Evolutionary conservation across 1,140 invertebrate genomes (phyloP).

Genomic region (Laupala kohalensis): DNA sequence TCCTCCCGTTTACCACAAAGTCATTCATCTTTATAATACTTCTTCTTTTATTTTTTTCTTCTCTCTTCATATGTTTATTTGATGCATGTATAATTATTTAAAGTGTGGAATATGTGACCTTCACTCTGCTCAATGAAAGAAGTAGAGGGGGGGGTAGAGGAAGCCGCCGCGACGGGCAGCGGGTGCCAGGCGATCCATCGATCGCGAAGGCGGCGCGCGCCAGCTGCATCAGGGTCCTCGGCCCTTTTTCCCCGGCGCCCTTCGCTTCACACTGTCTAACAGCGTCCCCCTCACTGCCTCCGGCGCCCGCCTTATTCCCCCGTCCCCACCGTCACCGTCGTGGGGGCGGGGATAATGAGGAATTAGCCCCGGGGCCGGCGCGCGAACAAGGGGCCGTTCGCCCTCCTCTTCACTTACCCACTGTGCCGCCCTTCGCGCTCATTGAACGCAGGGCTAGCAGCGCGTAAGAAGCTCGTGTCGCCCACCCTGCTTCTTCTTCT

Average conservation of each 20-base stretch:
- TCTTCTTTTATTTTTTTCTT: too few relatives aligned
- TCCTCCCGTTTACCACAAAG: too few relatives aligned
- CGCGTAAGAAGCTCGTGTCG: neutral
- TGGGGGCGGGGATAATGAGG: neutral
- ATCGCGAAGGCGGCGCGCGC: neutral
- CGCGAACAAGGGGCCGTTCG: neutral
- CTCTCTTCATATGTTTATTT: too few relatives aligned
- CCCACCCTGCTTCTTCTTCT: neutral
- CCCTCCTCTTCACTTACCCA: too few relatives aligned
- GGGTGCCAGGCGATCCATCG: neutral
- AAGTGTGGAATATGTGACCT: too few relatives aligned
- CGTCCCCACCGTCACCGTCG: too few relatives aligned
- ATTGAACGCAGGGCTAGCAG: neutral
- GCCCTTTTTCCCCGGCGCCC: too few relatives aligned
- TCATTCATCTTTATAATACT: too few relatives aligned
- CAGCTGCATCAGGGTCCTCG: neutral
- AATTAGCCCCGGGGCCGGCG: neutral
- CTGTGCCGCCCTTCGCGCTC: neutral
- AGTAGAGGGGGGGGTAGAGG: neutral
- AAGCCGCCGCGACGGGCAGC: neutral
- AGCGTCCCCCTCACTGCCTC: too few relatives aligned
- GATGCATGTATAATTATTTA: too few relatives aligned
- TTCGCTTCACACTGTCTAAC: too few relatives aligned
- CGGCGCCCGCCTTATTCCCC: neutral
- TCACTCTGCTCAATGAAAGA: too few relatives aligned